Base-by-base conservation (phyloP, 2,797 vertebrate species). In the Megalops cyprinoides region DNA sequence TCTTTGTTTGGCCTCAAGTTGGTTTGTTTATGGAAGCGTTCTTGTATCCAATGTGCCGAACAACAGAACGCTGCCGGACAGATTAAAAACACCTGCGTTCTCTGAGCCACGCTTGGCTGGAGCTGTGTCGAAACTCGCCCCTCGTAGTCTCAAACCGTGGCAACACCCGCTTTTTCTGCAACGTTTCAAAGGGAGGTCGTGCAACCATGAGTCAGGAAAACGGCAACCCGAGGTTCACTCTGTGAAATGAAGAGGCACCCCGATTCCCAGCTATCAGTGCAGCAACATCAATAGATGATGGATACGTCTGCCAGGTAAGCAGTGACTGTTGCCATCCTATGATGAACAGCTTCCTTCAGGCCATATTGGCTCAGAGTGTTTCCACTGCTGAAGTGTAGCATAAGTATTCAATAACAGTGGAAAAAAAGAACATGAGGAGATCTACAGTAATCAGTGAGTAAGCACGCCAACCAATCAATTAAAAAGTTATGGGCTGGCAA, bases 1-100 rank as follows among this genome's bases (percentile, higher is more conserved):
- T 85, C 76, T 84, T 82, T 86, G 82, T 82, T 87, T 86, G 84
- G 80, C 81, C 81, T 84, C 71, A 69, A 79, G 67, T 82, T 86
- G 80, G 71, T 86, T 85, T 88, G 83, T 87, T 89, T 87, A 85
- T 84, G 81, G 84, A 87, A 87, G 84, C 62, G 53, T 81, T 85
- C 76, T 74, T 81, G 79, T 28, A 80, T 77, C 79, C 37, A 75
- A 53, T 49, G 51, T 87, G 71, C 74, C 74, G 79, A 82, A 88
- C 81, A 82, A 83, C 82, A 78, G 83, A 82, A 84, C 80, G 82
- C 83, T 48, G 18, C 51, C 73, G 76, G 55, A 77, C 62, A 74
- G 83, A 86, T 88, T 82, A 86, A 78, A 86, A 87, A 87, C 87
- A 90, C 85, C 87, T 89, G 87, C 84, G 81, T 46, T 34, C 62